Evolutionary conservation across 2,113 vertebrate species (phyloP).

Genomic region (Burhinus bistriatus): DNA sequence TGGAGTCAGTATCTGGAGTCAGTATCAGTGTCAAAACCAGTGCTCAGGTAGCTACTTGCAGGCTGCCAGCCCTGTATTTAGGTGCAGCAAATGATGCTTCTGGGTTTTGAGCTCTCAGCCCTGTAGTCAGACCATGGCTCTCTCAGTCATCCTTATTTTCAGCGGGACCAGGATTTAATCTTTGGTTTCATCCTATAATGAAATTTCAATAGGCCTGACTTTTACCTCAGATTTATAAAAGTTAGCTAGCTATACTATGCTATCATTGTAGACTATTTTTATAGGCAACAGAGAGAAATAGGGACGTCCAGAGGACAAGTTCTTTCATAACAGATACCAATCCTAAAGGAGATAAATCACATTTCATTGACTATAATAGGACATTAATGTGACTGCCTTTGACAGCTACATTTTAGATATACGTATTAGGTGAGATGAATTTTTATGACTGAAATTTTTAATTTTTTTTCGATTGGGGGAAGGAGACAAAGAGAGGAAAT

Average conservation of each 20-base stretch:
- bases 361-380: background rate
- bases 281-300: background rate
- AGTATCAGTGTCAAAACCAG: background rate
- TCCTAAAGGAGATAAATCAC: background rate
- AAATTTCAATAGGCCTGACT: background rate
- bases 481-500: background rate
- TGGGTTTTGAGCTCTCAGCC: background rate
- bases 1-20: background rate
- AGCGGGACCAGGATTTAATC: background rate
- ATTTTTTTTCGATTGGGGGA: background rate
- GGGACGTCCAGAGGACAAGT: background rate
- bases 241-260: background rate
- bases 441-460: background rate
- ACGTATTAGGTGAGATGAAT: background rate
- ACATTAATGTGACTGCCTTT: background rate
- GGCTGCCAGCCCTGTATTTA: background rate
- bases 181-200: background rate
- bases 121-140: background rate
- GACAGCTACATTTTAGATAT: background rate
- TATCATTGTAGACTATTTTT: background rate
- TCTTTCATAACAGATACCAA: background rate
- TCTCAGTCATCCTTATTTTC: background rate
- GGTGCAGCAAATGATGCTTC: background rate
- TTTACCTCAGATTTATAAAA: background rate
- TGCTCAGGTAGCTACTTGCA: background rate